A percentile compares a stretch with the other conserved stretches of the same genome.
These are phyloP conservation scores for Notodonta ziczac DNA, from an alignment of 2,888 invertebrate species.

Conservation along the genomic window DNA sequence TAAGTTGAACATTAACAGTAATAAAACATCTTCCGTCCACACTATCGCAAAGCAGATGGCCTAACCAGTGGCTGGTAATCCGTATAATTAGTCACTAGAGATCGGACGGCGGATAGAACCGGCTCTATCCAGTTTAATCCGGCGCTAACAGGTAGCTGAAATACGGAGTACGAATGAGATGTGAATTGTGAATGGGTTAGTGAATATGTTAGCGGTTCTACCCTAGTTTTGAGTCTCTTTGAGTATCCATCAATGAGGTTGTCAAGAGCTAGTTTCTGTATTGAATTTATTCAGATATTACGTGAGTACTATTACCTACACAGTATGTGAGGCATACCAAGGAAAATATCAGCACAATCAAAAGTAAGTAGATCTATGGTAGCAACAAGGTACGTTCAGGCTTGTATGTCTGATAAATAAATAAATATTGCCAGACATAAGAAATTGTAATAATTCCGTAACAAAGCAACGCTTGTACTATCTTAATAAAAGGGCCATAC, in stretches of 20 bases:
- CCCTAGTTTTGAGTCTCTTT: background rate
- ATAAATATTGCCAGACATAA: no score
- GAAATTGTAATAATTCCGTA: no score
- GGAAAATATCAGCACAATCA: no score
- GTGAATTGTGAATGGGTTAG: background rate
- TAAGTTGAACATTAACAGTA: conserved; percentile 13
- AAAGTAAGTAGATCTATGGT: no score
- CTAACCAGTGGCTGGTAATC: conserved; percentile 25
- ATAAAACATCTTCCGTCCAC: conserved; percentile 20
- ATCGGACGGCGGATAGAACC: conserved; percentile 32
- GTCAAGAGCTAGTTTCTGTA: no score
- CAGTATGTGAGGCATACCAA: no score
- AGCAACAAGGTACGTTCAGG: no score
- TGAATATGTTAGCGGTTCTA: background rate
- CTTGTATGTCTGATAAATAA: no score
- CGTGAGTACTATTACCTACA: no score
- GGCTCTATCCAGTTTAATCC: conserved; percentile 31
- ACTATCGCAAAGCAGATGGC: conserved; percentile 15
- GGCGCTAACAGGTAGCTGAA: conserved; percentile 30
- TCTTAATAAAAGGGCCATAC: background rate
- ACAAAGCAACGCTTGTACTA: no score
- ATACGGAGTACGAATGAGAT: conserved; percentile 14
- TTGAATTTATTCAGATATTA: no score
- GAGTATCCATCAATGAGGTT: background rate
- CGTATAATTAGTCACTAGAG: conserved; percentile 38